Evolutionary conservation across 1,140 invertebrate species (phyloP).

Genomic region (Anastrepha ludens): DNA sequence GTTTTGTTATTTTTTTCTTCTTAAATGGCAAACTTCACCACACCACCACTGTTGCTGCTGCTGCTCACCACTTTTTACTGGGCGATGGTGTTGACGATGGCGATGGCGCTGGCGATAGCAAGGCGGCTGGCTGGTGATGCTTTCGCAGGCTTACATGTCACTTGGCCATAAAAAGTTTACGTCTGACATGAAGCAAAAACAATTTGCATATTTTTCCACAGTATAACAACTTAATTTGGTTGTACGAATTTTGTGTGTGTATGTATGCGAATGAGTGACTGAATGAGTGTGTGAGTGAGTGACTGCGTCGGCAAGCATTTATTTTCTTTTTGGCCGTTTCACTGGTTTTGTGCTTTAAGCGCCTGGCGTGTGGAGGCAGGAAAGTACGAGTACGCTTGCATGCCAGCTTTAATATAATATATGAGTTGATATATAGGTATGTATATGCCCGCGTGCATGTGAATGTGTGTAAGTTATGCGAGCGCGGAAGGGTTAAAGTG

Average conservation of each 20-base stretch:
- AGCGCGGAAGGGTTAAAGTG: conserved; percentile 29
- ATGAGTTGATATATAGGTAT: no score
- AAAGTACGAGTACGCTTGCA: conserved; percentile 19
- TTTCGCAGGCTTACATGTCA: conserved; percentile 59
- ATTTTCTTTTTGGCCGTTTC: background rate
- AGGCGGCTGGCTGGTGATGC: conserved; percentile 53
- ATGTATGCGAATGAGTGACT: background rate
- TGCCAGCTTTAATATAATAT: background rate
- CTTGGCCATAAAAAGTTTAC: conserved; percentile 58
- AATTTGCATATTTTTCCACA: conserved; percentile 58
- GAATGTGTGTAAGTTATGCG: background rate
- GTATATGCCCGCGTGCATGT: background rate
- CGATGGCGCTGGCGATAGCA: background rate
- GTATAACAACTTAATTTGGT: conserved; percentile 59
- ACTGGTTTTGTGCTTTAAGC: background rate
- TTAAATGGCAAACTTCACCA: no score
- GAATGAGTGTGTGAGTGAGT: background rate
- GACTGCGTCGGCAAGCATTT: background rate
- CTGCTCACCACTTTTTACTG: background rate
- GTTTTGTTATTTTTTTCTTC: no score
- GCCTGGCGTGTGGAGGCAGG: background rate
- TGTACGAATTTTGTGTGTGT: conserved; percentile 48
- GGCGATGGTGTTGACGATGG: background rate
- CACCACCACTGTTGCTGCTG: background rate
- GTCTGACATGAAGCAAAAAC: conserved; percentile 59